Evolutionary conservation across 2,888 invertebrate genomes (phyloP).

Genomic region (Capitulum mitella): DNA sequence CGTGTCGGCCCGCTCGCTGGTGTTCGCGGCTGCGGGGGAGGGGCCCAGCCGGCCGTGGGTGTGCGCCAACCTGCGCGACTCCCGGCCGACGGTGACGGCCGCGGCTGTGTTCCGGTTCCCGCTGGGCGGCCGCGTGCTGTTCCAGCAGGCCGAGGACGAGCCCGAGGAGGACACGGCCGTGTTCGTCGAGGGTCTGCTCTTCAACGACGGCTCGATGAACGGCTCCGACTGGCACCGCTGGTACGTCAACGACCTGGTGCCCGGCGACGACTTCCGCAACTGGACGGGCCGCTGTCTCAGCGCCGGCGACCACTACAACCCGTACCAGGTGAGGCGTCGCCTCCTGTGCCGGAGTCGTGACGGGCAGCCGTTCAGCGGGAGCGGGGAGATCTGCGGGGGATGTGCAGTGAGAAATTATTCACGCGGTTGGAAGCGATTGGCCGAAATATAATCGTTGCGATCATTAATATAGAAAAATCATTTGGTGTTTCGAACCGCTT

Average conservation of each 20-base stretch:
- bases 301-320: conserved; percentile 68
- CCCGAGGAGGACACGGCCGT: conserved; percentile 79
- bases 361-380: too few relatives aligned
- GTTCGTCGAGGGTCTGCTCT: conserved; percentile 72
- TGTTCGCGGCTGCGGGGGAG: conserved; percentile 54
- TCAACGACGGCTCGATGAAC: conserved; percentile 66
- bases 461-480: too few relatives aligned
- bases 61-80: conserved; percentile 43
- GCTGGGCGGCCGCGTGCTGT: conserved; percentile 71
- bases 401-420: too few relatives aligned
- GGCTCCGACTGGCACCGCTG: conserved; percentile 54
- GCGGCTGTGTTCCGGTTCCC: conserved; percentile 79
- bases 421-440: too few relatives aligned
- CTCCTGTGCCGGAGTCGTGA: too few relatives aligned
- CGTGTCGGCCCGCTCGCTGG: conserved; percentile 69
- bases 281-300: conserved; percentile 80
- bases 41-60: conserved; percentile 41
- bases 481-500: too few relatives aligned
- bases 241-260: conserved; percentile 70
- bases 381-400: too few relatives aligned
- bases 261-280: conserved; percentile 81
- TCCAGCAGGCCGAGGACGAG: conserved; percentile 69
- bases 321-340: conserved; percentile 56
- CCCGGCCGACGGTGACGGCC: conserved; percentile 56
- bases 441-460: too few relatives aligned